Conservation (phyloP, 2,113 vertebrate species). For the Amphiprion percula region DNA sequence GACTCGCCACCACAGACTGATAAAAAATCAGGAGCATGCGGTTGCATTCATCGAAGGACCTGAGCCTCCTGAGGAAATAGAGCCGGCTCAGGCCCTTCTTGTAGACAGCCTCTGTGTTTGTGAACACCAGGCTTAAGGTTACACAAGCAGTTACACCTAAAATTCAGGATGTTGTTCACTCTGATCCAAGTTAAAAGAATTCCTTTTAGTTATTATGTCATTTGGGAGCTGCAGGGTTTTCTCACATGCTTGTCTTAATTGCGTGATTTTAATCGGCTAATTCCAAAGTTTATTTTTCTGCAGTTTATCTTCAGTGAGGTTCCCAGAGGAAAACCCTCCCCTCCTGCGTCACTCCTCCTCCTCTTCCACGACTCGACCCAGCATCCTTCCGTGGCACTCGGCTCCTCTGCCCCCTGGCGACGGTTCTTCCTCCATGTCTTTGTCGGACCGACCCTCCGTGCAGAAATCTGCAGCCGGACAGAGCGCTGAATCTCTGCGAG, state of each 20-base stretch:
- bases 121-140: too few relatives aligned
- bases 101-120: too few relatives aligned
- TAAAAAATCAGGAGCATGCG: too few relatives aligned
- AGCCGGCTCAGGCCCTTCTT: too few relatives aligned
- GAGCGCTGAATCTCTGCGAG: constrained; percentile 64
- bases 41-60: too few relatives aligned
- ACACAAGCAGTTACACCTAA: too few relatives aligned
- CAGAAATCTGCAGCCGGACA: constrained; percentile 76
- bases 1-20: too few relatives aligned
- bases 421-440: constrained; percentile 44
- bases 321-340: constrained; percentile 83
- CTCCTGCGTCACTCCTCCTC: constrained; percentile 68
- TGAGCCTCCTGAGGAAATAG: too few relatives aligned
- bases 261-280: not conserved
- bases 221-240: not conserved
- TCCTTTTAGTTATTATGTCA: not conserved
- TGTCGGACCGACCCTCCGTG: constrained; percentile 62
- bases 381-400: constrained; percentile 55
- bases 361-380: constrained; percentile 71
- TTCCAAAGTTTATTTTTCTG: not conserved
- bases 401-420: constrained; percentile 45
- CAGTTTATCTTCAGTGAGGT: constrained; percentile 85
- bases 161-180: not conserved
- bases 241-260: not conserved
- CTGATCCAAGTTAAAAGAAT: not conserved